Evolutionary conservation across 2,113 vertebrate genomes (phyloP).

Genomic region (Lampris incognitus): DNA sequence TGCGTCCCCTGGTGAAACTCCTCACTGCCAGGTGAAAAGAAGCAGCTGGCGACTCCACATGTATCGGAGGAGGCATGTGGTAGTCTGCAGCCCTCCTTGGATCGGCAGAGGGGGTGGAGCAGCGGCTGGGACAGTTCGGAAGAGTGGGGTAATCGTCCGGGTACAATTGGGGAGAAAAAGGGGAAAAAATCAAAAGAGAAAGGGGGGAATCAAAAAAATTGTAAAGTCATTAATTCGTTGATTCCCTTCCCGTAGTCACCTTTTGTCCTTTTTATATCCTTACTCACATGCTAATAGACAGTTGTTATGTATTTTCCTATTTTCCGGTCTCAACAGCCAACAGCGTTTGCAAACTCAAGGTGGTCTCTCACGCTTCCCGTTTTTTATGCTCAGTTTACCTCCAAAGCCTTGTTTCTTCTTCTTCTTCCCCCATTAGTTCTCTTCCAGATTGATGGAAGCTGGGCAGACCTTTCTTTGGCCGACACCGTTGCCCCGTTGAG

Average conservation of each 20-base stretch:
- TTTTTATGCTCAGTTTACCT: slow-evolving; percentile 43
- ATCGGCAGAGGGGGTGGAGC: too few relatives aligned
- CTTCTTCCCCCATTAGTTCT: slow-evolving; percentile 23
- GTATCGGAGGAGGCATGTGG: too few relatives aligned
- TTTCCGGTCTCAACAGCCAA: slow-evolving; percentile 14
- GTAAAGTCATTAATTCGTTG: neutral
- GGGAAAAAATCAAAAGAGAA: too few relatives aligned
- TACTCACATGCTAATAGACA: slow-evolving; percentile 4
- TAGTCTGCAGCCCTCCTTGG: too few relatives aligned
- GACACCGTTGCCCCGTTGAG: slow-evolving; percentile 22
- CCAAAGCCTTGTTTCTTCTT: slow-evolving; percentile 35
- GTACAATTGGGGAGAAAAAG: too few relatives aligned
- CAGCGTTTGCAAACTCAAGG: slow-evolving; percentile 39
- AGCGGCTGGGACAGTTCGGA: too few relatives aligned
- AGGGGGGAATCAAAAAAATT: too few relatives aligned
- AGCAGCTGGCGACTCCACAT: too few relatives aligned
- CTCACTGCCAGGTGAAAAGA: too few relatives aligned
- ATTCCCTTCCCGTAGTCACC: neutral
- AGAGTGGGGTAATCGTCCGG: too few relatives aligned
- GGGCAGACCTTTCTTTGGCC: slow-evolving; percentile 27
- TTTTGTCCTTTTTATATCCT: neutral
- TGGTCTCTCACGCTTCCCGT: slow-evolving; percentile 4
- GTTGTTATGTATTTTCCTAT: slow-evolving; percentile 6
- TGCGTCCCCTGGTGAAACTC: too few relatives aligned
- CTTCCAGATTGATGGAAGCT: slow-evolving; percentile 33